phyloP scores from a whole-genome alignment of 2,888 invertebrate genomes.

The Dryobotodes eremita region DNA sequence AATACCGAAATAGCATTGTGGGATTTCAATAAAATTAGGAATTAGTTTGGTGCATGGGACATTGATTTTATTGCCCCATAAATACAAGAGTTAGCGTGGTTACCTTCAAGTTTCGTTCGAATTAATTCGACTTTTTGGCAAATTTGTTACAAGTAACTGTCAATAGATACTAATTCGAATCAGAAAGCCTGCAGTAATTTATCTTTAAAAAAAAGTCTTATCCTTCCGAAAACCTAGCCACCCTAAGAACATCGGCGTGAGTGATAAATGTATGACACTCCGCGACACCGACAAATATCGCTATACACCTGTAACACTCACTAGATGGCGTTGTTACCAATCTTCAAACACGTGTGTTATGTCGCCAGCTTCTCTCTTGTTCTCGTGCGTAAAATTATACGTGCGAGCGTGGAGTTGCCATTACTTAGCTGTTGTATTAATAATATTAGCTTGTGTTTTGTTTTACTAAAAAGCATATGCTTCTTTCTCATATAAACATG shows the following conservation, averaged over 20 bases:
- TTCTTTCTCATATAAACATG: background rate
- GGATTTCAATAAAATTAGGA: background rate
- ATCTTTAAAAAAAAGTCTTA: background rate
- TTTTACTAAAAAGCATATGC: background rate
- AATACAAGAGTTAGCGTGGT: too few species aligned
- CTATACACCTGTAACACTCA: constrained; percentile 54
- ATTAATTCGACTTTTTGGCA: background rate
- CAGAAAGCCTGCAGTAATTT: background rate
- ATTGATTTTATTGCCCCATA: too few species aligned
- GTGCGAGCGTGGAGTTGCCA: constrained; percentile 6
- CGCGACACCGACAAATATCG: constrained; percentile 70
- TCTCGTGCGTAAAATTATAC: constrained; percentile 26
- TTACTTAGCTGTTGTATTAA: constrained; percentile 35
- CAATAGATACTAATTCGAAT: background rate
- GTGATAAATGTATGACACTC: constrained; percentile 77
- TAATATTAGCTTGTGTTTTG: constrained; percentile 37
- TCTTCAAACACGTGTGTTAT: constrained; percentile 13
- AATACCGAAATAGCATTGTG: background rate
- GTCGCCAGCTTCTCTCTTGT: background rate
- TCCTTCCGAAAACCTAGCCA: constrained; percentile 31
- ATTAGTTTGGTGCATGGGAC: too few species aligned
- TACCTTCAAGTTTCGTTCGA: too few species aligned
- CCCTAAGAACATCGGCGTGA: constrained; percentile 63
- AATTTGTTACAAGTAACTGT: background rate
- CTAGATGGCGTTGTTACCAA: constrained; percentile 55